A percentile compares a stretch with the other conserved stretches of the same genome.
Evolutionary conservation across 2,113 vertebrate genomes (phyloP).

Genomic region (Lophochroa leadbeateri): DNA sequence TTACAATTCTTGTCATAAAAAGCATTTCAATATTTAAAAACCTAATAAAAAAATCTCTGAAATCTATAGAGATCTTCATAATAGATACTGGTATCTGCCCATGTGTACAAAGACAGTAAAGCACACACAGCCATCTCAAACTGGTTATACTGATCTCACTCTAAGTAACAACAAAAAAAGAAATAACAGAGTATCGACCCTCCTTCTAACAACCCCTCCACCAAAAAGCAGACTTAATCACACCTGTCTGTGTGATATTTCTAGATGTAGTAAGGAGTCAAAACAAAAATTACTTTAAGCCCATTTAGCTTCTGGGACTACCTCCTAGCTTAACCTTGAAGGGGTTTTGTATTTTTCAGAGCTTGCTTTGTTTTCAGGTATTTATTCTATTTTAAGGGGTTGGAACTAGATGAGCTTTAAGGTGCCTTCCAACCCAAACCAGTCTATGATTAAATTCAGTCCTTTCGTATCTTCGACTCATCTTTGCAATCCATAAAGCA

Average conservation of each 20-base stretch:
- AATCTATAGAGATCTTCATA: not conserved
- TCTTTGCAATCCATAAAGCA: constrained; percentile 52
- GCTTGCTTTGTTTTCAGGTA: constrained; percentile 63
- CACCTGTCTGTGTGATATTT: not conserved
- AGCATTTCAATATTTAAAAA: not conserved
- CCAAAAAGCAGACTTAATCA: not conserved
- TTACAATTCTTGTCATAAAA: not conserved
- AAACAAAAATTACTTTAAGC: constrained; percentile 36
- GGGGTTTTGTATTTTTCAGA: constrained; percentile 47
- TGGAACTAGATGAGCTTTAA: not conserved
- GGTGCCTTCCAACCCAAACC: not conserved
- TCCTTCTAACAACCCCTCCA: not conserved
- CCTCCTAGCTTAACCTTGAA: constrained; percentile 58
- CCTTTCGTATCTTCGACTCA: constrained; percentile 35
- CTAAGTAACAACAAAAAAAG: not conserved
- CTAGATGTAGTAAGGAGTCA: not conserved
- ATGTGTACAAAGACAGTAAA: not conserved
- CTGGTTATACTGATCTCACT: not conserved
- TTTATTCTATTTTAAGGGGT: constrained; percentile 55
- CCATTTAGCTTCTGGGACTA: constrained; percentile 53
- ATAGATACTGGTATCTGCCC: not conserved
- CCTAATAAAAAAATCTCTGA: not conserved
- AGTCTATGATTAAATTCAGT: constrained; percentile 26
- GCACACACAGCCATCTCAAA: not conserved
- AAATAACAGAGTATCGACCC: not conserved